A percentile compares a stretch with the other conserved stretches of the same genome.
These are phyloP conservation scores for Andrena praecox DNA, from an alignment of 2,888 invertebrate genomes.

Conservation along the genomic window DNA sequence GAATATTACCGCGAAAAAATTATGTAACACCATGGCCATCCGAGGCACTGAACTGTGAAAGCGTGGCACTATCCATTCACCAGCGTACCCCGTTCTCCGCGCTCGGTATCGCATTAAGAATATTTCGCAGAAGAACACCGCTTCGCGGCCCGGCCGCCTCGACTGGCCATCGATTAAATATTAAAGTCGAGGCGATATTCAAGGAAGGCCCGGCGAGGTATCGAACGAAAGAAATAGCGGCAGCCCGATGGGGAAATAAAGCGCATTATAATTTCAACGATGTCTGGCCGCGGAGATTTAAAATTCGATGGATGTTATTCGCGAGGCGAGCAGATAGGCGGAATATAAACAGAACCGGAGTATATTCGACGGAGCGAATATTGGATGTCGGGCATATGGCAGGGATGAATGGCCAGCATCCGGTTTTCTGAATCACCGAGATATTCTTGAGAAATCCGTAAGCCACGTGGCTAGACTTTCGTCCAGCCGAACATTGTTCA, in stretches of 20 bases:
- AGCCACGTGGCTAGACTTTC: slow-evolving; percentile 33
- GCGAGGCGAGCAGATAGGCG: slow-evolving; percentile 9
- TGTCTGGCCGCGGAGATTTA: background rate
- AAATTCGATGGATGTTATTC: background rate
- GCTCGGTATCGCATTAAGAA: too few species aligned
- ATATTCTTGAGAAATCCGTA: slow-evolving; percentile 70
- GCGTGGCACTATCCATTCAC: background rate
- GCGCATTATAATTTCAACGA: background rate
- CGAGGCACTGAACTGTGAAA: background rate
- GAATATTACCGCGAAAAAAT: background rate
- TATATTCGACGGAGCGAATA: slow-evolving; percentile 54
- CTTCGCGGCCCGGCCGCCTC: too few species aligned
- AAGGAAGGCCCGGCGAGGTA: too few species aligned
- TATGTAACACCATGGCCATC: background rate
- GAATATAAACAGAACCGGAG: slow-evolving; percentile 35
- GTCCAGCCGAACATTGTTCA: slow-evolving; percentile 17
- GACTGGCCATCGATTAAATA: too few species aligned
- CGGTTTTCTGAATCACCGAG: slow-evolving; percentile 75
- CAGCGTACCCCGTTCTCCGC: background rate
- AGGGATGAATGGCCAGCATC: slow-evolving; percentile 68
- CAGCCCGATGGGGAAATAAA: too few species aligned
- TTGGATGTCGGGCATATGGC: slow-evolving; percentile 57
- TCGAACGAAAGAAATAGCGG: too few species aligned
- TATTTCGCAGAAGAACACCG: too few species aligned
- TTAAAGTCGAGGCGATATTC: too few species aligned